Evolutionary conservation across 2,888 invertebrate genomes (phyloP).

Genomic region (Polietes domitor): DNA sequence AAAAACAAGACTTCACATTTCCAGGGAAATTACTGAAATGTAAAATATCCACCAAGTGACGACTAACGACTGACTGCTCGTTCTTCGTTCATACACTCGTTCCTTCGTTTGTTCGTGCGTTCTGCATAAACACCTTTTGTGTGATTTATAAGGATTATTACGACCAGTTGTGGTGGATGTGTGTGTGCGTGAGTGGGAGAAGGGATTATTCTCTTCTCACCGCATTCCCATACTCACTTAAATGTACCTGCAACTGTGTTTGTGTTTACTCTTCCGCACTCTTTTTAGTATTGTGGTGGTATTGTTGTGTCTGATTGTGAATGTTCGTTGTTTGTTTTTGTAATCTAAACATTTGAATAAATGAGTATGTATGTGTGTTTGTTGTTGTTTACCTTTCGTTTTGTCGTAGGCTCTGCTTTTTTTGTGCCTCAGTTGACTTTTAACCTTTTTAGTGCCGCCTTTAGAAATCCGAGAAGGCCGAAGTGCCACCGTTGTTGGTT

Average conservation of each 20-base stretch:
- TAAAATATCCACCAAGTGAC: constrained; percentile 7
- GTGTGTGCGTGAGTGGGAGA: not conserved
- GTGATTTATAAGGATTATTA: constrained; percentile 32
- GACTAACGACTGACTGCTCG: not conserved
- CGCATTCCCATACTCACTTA: not conserved
- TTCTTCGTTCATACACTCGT: not conserved
- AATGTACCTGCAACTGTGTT: not conserved
- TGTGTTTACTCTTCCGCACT: not conserved
- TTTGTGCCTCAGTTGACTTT: not conserved
- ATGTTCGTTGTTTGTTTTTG: not conserved
- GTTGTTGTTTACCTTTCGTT: not conserved
- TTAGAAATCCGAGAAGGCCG: not conserved
- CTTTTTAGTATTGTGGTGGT: not conserved
- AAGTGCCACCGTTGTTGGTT: not conserved
- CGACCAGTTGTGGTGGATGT: not conserved
- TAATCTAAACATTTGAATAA: constrained; percentile 20
- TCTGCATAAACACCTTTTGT: not conserved
- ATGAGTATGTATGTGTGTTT: not conserved
- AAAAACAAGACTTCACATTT: not conserved
- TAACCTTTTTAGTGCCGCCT: constrained; percentile 25
- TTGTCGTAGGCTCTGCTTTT: not conserved
- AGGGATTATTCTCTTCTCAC: not conserved
- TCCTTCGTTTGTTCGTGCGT: not conserved
- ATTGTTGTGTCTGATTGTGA: not conserved
- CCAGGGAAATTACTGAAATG: not conserved